These are phyloP conservation scores for Tetrax tetrax DNA, from an alignment of 2,113 vertebrate genomes.

Conservation along the genomic window DNA sequence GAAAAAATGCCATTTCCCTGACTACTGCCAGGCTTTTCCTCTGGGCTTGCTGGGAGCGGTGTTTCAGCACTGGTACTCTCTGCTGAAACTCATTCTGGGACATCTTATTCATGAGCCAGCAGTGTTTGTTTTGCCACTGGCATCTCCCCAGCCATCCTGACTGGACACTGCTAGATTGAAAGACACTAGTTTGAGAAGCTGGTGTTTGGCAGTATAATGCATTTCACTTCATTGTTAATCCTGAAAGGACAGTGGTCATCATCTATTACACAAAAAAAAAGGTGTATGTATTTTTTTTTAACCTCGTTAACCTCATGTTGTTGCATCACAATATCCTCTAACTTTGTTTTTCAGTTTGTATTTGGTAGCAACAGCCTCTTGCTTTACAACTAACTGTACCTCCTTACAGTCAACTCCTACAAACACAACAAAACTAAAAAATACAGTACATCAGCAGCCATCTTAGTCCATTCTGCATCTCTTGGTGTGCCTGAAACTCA, in stretches of 20 bases:
- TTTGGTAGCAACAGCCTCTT: not conserved
- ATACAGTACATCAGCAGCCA: not conserved
- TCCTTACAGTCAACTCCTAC: not conserved
- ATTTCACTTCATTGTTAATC: not conserved
- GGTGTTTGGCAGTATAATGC: not conserved
- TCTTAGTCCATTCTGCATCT: not conserved
- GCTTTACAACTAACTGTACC: not conserved
- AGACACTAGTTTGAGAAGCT: not conserved
- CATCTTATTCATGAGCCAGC: not conserved
- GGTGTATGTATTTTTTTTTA: not conserved
- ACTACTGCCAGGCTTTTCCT: not conserved
- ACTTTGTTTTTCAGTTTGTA: not conserved
- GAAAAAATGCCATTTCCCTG: not conserved
- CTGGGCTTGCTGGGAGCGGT: not conserved
- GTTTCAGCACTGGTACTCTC: not conserved
- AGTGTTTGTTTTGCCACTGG: not conserved
- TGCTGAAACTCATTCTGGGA: not conserved
- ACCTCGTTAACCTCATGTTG: not conserved
- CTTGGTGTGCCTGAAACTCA: not conserved
- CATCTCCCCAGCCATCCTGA: not conserved
- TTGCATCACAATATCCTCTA: not conserved
- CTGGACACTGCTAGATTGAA: not conserved
- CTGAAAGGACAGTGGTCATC: not conserved
- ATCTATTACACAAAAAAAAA: not conserved
- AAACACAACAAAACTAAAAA: not conserved